Evolutionary conservation across 1,140 invertebrate species (phyloP).

Genomic region (Achroia grisella): DNA sequence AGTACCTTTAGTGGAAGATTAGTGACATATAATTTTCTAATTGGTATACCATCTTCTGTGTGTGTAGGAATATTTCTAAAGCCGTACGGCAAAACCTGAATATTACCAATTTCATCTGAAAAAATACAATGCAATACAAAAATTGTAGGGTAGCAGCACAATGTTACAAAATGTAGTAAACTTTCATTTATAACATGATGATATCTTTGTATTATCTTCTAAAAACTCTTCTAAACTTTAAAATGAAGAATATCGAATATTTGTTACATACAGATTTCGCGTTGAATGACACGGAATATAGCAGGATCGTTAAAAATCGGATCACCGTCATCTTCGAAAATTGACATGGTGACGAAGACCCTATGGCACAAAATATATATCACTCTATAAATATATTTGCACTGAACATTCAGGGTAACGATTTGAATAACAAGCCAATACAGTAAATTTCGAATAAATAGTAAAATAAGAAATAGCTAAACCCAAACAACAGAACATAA

Average conservation of each 20-base stretch:
- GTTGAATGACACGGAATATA: slow-evolving; percentile 39
- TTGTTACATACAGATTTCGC: slow-evolving; percentile 47
- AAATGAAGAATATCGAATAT: not conserved
- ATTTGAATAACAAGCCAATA: slow-evolving; percentile 25
- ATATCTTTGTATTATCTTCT: too few species aligned
- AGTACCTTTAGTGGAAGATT: slow-evolving; percentile 59
- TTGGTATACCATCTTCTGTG: slow-evolving; percentile 67
- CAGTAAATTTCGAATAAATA: slow-evolving; percentile 52
- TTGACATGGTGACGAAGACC: slow-evolving; percentile 33
- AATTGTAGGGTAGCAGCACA: not conserved
- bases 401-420: slow-evolving; percentile 28
- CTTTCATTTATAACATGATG: too few species aligned
- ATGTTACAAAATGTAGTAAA: too few species aligned
- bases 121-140: not conserved
- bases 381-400: slow-evolving; percentile 12
- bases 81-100: slow-evolving; percentile 31
- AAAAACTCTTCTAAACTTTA: too few species aligned
- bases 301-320: slow-evolving; percentile 38
- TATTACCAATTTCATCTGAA: slow-evolving; percentile 37
- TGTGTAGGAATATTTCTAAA: slow-evolving; percentile 52
- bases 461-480: slow-evolving; percentile 44
- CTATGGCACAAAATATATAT: slow-evolving; percentile 13
- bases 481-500: too few species aligned
- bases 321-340: slow-evolving; percentile 42
- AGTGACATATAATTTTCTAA: slow-evolving; percentile 60